Evolutionary conservation across 1,140 invertebrate species (phyloP).

Genomic region (Drosophila oshimai): DNA sequence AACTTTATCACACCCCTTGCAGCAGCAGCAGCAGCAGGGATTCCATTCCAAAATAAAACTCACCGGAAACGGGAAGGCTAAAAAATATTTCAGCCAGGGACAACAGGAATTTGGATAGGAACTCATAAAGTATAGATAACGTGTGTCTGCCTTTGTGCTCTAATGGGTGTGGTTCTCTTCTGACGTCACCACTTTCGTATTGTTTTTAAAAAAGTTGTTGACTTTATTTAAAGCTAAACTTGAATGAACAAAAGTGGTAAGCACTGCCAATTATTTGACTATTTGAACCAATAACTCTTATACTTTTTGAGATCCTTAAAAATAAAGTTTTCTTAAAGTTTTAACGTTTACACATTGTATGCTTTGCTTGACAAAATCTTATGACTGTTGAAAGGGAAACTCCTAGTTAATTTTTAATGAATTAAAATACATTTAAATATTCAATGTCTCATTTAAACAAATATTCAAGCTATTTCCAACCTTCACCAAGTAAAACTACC

Average conservation of each 20-base stretch:
- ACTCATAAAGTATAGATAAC: conserved; percentile 55
- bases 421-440: neutral
- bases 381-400: too few relatives aligned
- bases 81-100: conserved; percentile 23
- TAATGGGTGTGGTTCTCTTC: conserved; percentile 34
- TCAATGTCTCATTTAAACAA: conserved; percentile 3
- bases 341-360: neutral
- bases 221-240: neutral
- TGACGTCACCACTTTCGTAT: conserved; percentile 12
- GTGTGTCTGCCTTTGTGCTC: conserved; percentile 20
- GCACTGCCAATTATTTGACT: neutral
- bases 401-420: neutral
- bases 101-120: conserved; percentile 46
- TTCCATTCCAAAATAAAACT: conserved; percentile 16
- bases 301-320: too few relatives aligned
- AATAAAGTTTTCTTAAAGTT: too few relatives aligned
- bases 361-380: neutral
- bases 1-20: conserved; percentile 70
- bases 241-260: neutral
- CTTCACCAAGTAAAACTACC: neutral
- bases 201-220: neutral
- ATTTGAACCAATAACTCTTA: neutral
- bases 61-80: conserved; percentile 47
- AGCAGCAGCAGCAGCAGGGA: conserved; percentile 26
- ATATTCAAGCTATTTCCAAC: conserved; percentile 26